Conservation (phyloP, 2,113 vertebrate species). For the Vulpes lagopus region DNA sequence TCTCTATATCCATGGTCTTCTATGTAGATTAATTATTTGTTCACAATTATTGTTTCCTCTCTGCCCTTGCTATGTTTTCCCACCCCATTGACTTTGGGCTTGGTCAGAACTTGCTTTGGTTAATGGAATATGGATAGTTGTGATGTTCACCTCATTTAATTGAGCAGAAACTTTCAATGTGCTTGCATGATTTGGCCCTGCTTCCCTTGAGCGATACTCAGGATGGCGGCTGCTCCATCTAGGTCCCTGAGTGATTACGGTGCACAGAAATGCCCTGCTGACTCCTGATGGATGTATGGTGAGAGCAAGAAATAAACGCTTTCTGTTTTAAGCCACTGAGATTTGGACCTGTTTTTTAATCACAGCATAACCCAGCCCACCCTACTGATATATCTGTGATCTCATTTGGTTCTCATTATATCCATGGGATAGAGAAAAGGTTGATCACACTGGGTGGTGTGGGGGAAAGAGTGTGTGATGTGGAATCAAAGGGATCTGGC, state of each 20-base stretch:
- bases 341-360: constrained; percentile 58
- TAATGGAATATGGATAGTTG: neutral
- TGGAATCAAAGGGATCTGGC: neutral
- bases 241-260: neutral
- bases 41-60: constrained; percentile 41
- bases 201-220: neutral
- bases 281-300: constrained; percentile 7
- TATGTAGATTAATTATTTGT: constrained; percentile 52
- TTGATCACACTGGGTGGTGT: neutral
- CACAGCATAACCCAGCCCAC: constrained; percentile 4
- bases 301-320: constrained; percentile 25
- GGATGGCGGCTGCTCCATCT: neutral
- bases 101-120: constrained; percentile 20
- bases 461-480: neutral
- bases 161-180: neutral
- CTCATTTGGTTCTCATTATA: constrained; percentile 64
- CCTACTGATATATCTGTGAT: constrained; percentile 35
- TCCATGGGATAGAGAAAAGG: neutral
- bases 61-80: constrained; percentile 27
- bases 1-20: constrained; percentile 13
- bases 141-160: neutral
- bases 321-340: constrained; percentile 60
- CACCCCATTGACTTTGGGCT: neutral
- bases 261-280: neutral
- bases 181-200: neutral